Conservation (phyloP, 2,797 vertebrate species). For the Sparidentex hasta region DNA sequence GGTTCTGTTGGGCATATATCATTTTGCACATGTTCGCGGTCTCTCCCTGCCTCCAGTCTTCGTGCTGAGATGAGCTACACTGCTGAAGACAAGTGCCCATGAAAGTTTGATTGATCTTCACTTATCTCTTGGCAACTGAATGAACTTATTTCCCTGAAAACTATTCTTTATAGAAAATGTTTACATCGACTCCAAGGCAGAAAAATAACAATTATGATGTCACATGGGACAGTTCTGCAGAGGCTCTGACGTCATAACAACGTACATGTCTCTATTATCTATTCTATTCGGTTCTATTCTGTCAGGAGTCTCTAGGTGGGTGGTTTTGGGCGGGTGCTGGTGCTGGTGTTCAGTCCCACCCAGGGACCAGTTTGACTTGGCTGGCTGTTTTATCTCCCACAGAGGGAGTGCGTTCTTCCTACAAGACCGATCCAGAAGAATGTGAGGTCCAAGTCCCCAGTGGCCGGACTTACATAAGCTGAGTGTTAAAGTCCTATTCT, state of each 20-base stretch:
- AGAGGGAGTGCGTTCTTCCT: conserved; percentile 55
- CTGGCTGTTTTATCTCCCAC: conserved; percentile 58
- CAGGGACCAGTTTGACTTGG: conserved; percentile 62
- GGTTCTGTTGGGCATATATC: not conserved
- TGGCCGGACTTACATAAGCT: conserved; percentile 57
- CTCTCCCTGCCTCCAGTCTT: not conserved
- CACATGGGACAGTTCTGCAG: not conserved
- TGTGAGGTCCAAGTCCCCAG: conserved; percentile 51
- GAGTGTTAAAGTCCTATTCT: conserved; percentile 8
- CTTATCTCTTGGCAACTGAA: not conserved
- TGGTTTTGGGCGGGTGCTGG: conserved; percentile 58
- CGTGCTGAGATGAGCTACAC: not conserved
- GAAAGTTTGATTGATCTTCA: not conserved
- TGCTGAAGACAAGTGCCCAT: not conserved
- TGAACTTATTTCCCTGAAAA: not conserved
- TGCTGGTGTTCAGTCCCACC: conserved; percentile 56
- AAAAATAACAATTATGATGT: not conserved
- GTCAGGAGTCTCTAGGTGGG: conserved; percentile 56
- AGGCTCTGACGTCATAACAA: not conserved
- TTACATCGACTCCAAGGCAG: not conserved
- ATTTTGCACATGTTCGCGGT: not conserved
- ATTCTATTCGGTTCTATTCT: conserved; percentile 30
- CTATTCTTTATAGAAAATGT: not conserved
- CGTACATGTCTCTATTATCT: conserved; percentile 2
- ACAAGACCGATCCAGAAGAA: conserved; percentile 64